Conservation (phyloP, 2,113 vertebrate species). For the Conger conger region DNA sequence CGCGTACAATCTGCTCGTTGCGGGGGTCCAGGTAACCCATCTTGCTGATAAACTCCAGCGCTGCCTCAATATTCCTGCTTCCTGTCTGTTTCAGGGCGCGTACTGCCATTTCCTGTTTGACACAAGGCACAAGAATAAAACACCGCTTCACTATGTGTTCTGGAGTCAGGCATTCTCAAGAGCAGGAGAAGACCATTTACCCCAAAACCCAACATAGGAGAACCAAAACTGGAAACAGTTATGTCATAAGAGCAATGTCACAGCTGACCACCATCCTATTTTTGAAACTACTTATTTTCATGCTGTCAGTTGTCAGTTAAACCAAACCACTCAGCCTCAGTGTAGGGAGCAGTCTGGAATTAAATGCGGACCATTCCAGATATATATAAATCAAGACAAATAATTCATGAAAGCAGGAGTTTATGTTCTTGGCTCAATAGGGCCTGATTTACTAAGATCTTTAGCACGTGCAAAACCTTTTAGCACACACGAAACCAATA, state of each 20-base stretch:
- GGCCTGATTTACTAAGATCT: no score
- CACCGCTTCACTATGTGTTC: background rate
- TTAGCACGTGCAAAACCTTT: no score
- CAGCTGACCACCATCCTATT: background rate
- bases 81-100: conserved; percentile 94
- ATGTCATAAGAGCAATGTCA: background rate
- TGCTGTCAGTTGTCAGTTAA: background rate
- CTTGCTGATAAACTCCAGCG: conserved; percentile 96
- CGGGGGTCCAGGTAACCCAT: conserved; percentile 97
- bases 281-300: background rate
- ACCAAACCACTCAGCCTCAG: background rate
- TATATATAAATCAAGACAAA: background rate
- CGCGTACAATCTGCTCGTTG: conserved; percentile 93
- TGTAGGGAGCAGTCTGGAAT: background rate
- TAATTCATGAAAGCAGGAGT: background rate
- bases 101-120: conserved; percentile 90
- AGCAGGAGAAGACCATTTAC: background rate
- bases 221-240: background rate
- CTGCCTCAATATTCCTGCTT: conserved; percentile 93
- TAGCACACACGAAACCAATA: no score
- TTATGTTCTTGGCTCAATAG: background rate
- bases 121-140: conserved; percentile 5
- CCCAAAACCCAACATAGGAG: background rate
- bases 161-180: background rate
- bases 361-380: background rate